Percentiles rank a stretch among this genome's conserved stretches.
Conservation (phyloP, 2,888 invertebrate genomes). For the Machimus atricapillus region DNA sequence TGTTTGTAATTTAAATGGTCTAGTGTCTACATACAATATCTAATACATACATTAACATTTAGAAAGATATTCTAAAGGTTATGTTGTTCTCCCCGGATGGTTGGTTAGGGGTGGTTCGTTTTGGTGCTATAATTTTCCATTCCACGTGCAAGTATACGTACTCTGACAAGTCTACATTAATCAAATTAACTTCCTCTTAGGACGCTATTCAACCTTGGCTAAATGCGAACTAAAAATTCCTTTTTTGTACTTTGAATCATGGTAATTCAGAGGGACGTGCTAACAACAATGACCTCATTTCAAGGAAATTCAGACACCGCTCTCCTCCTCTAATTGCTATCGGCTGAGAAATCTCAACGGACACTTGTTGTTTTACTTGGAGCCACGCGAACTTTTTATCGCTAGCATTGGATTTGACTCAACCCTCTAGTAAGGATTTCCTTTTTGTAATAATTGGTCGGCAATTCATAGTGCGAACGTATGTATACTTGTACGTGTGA, state of each 20-base stretch:
- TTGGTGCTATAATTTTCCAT: neutral
- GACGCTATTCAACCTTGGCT: neutral
- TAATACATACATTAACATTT: neutral
- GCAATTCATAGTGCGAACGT: neutral
- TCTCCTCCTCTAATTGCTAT: slow-evolving; percentile 2
- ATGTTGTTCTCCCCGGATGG: neutral
- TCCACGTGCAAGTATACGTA: neutral
- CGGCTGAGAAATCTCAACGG: neutral
- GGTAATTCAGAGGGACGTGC: neutral
- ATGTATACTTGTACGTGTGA: neutral
- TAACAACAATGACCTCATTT: slow-evolving; percentile 16
- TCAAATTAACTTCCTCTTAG: neutral
- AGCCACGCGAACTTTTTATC: slow-evolving; percentile 3
- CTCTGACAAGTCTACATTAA: neutral
- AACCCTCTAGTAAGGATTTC: neutral
- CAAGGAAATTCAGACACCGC: neutral
- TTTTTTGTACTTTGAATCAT: neutral
- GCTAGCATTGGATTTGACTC: neutral
- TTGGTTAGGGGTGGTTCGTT: neutral
- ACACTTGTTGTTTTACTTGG: neutral
- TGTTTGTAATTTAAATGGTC: neutral
- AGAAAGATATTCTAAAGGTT: neutral
- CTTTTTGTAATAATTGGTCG: neutral
- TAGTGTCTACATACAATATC: neutral
- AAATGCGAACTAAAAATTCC: neutral